These are phyloP conservation scores for Lissonota sp. DNA, from an alignment of 2,888 invertebrate genomes.

Conservation along the genomic window DNA sequence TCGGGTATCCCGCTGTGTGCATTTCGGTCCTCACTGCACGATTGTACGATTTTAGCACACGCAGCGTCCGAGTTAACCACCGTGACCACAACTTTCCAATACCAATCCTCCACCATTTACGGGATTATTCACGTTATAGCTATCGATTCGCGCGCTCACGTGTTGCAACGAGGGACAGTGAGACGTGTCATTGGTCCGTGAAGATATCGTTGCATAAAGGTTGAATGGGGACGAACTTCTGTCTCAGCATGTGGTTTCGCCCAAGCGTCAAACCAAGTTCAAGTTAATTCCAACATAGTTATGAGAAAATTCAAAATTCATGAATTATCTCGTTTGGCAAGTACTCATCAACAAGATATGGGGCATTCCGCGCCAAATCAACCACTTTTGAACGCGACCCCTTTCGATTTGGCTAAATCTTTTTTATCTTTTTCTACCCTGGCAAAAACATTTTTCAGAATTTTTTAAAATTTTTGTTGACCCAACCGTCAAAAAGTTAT, in stretches of 20 bases:
- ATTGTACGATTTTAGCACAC: conserved; percentile 14
- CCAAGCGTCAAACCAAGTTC: conserved; percentile 36
- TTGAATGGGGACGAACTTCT: conserved; percentile 7
- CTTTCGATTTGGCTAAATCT: no score
- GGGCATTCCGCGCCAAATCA: no score
- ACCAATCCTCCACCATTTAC: conserved; percentile 47
- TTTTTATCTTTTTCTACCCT: no score
- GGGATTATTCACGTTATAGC: conserved; percentile 6
- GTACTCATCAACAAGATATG: no score
- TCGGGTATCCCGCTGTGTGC: conserved; percentile 7
- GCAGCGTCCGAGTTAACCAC: conserved; percentile 54
- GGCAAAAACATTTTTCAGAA: no score
- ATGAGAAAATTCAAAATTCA: no score
- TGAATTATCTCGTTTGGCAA: no score
- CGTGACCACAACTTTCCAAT: conserved; percentile 60
- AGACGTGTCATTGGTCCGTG: conserved; percentile 8
- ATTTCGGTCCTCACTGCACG: neutral
- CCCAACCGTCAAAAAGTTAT: no score
- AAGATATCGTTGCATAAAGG: conserved; percentile 1
- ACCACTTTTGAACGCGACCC: no score
- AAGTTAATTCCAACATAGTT: no score
- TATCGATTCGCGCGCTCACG: neutral
- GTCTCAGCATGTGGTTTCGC: conserved; percentile 41
- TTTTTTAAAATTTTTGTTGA: no score
- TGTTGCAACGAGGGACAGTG: neutral